Percentiles rank a stretch among this genome's conserved stretches.
These are phyloP conservation scores for Cryptus viduatorius DNA, from an alignment of 2,888 invertebrate genomes.

Conservation along the genomic window DNA sequence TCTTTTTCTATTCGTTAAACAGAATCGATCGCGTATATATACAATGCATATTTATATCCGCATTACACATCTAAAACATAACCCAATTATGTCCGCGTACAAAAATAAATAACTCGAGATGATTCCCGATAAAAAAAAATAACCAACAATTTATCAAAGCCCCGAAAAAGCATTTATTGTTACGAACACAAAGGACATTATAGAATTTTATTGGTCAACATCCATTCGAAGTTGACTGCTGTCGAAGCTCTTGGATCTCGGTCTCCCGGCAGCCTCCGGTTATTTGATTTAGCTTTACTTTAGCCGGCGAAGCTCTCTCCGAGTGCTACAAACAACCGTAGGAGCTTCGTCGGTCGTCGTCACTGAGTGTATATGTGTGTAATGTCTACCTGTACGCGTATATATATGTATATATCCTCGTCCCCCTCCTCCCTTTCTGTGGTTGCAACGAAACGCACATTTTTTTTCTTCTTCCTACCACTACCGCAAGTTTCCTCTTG, in stretches of 20 bases:
- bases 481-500: constrained; percentile 47
- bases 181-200: neutral
- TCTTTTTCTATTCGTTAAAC: too few relatives aligned
- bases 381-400: constrained; percentile 1
- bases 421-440: neutral
- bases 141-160: too few relatives aligned
- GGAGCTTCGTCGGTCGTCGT: neutral
- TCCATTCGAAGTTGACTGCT: neutral
- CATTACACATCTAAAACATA: too few relatives aligned
- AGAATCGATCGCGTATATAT: too few relatives aligned
- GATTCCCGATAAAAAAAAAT: too few relatives aligned
- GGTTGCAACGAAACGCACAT: constrained; percentile 38
- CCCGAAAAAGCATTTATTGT: too few relatives aligned
- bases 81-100: too few relatives aligned
- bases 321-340: constrained; percentile 21
- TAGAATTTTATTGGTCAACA: neutral
- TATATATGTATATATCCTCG: constrained; percentile 6
- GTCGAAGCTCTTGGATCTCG: constrained; percentile 7
- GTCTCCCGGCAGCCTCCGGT: constrained; percentile 3
- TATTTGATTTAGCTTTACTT: constrained; percentile 11
- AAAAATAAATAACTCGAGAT: too few relatives aligned
- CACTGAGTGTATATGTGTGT: neutral
- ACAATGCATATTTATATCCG: too few relatives aligned
- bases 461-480: constrained; percentile 42
- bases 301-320: constrained; percentile 16